Evolutionary conservation across 2,888 invertebrate species (phyloP).

Genomic region (Zelleria hepariella): DNA sequence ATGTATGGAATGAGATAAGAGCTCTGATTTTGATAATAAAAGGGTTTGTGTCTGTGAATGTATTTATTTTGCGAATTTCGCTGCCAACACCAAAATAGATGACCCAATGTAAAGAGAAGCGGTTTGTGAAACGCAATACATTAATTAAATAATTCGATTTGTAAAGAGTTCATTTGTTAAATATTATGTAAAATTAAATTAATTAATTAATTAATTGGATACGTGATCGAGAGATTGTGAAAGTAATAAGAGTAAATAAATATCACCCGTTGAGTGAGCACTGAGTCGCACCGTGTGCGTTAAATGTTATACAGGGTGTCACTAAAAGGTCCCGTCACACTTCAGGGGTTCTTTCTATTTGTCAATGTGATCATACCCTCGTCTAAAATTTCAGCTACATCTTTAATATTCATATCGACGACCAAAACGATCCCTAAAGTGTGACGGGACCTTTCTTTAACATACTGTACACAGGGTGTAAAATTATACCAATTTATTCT

Average conservation of each 20-base stretch:
- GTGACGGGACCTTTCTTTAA: not conserved
- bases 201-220: slow-evolving; percentile 1
- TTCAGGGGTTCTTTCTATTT: not conserved
- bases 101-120: slow-evolving; percentile 46
- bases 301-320: slow-evolving; percentile 16
- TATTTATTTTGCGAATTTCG: slow-evolving; percentile 31
- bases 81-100: slow-evolving; percentile 63
- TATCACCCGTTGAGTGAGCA: slow-evolving; percentile 68
- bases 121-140: slow-evolving; percentile 54
- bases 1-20: too few relatives aligned
- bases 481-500: not conserved
- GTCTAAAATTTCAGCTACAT: not conserved
- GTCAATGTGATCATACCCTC: not conserved
- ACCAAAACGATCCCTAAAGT: not conserved
- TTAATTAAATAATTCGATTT: slow-evolving; percentile 10
- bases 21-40: too few relatives aligned
- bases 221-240: slow-evolving; percentile 1
- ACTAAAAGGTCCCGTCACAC: not conserved
- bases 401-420: too few relatives aligned
- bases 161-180: slow-evolving; percentile 8
- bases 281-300: slow-evolving; percentile 30
- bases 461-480: not conserved
- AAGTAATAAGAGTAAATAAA: slow-evolving; percentile 14
- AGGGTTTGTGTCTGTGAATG: too few relatives aligned
- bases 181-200: slow-evolving; percentile 6